Evolutionary conservation across 2,888 invertebrate species (phyloP).

Genomic region (Neoascia interrupta): DNA sequence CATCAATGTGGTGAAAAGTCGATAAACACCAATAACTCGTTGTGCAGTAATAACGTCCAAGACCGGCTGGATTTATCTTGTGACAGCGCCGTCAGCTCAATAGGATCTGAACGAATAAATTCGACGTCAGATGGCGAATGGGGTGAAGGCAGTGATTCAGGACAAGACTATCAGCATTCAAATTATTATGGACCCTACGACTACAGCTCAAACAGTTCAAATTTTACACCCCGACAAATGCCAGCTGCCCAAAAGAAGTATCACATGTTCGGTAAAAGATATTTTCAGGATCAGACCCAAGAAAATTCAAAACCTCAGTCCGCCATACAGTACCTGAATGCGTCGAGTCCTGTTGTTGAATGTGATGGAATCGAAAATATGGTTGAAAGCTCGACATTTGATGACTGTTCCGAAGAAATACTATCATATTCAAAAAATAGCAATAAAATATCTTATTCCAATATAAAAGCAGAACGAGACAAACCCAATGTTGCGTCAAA

Average conservation of each 20-base stretch:
- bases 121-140: constrained; percentile 94
- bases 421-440: constrained; percentile 1
- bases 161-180: constrained; percentile 86
- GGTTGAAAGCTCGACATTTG: constrained; percentile 31
- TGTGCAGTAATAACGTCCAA: constrained; percentile 19
- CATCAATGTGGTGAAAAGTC: constrained; percentile 2
- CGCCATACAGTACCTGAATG: constrained; percentile 34
- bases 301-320: constrained; percentile 52
- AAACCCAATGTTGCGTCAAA: constrained; percentile 3
- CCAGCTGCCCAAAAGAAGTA: constrained; percentile 93
- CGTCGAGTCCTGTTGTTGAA: constrained; percentile 6
- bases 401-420: constrained; percentile 29
- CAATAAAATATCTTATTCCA: constrained; percentile 4
- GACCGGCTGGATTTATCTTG: constrained; percentile 92
- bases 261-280: constrained; percentile 94
- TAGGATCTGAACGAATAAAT: constrained; percentile 94
- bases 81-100: constrained; percentile 94
- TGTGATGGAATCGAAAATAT: constrained; percentile 29
- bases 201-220: constrained; percentile 83
- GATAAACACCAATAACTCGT: not conserved
- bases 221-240: constrained; percentile 80
- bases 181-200: constrained; percentile 83
- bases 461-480: constrained; percentile 38
- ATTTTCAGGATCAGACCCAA: constrained; percentile 84
- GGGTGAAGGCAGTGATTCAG: constrained; percentile 94